These are phyloP conservation scores for Siniperca chuatsi DNA, from an alignment of 2,113 vertebrate genomes.

Conservation along the genomic window DNA sequence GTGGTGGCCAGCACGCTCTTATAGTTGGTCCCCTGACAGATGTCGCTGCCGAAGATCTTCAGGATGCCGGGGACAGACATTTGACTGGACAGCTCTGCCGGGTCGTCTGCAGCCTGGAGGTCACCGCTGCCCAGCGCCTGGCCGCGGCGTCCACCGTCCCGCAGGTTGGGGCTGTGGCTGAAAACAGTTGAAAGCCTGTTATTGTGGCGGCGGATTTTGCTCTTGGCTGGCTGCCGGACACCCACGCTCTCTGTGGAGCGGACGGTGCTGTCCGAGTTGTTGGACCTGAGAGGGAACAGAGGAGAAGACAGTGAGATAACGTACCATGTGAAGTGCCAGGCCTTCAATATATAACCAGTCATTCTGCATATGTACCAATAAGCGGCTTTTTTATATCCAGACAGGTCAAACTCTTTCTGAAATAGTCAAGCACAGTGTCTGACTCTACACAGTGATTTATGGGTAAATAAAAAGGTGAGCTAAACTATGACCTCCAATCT, in stretches of 20 bases:
- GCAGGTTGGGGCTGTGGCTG: conserved; percentile 77
- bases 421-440: background rate
- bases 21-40: conserved; percentile 85
- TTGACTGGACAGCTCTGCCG: conserved; percentile 81
- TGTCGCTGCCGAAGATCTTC: conserved; percentile 86
- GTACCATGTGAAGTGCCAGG: background rate
- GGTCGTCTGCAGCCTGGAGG: conserved; percentile 69
- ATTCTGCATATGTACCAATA: background rate
- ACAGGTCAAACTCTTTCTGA: background rate
- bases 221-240: conserved; percentile 85
- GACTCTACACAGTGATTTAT: background rate
- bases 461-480: background rate
- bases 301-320: background rate
- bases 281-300: conserved; percentile 75
- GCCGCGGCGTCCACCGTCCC: conserved; percentile 36
- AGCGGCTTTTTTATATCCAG: background rate
- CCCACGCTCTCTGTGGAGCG: conserved; percentile 79
- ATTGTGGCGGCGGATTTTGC: conserved; percentile 87
- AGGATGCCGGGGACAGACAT: conserved; percentile 84
- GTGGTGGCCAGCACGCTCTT: conserved; percentile 86
- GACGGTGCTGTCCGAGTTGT: conserved; percentile 75
- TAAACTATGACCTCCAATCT: background rate
- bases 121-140: conserved; percentile 32
- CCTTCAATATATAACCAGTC: background rate
- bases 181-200: conserved; percentile 83